A percentile compares a stretch with the other conserved stretches of the same genome.
Evolutionary conservation across 2,113 vertebrate genomes (phyloP).

Genomic region (Baryphthengus martii): DNA sequence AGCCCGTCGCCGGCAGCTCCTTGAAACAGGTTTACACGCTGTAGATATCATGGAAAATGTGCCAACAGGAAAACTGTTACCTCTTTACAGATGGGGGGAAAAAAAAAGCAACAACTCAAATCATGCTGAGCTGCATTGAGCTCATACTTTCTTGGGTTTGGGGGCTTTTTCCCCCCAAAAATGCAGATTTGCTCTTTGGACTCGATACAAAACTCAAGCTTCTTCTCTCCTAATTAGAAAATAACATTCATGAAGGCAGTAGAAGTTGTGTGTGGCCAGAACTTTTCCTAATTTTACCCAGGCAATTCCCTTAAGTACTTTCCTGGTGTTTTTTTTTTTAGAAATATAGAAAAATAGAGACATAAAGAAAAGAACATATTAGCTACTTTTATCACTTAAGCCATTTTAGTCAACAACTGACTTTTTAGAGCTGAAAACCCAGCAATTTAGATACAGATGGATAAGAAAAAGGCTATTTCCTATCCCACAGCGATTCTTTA

Average conservation of each 20-base stretch:
- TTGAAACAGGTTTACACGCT: background rate
- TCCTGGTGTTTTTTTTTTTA: background rate
- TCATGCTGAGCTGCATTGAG: background rate
- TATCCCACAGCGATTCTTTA: background rate
- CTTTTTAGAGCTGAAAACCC: slow-evolving; percentile 7
- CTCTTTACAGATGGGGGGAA: background rate
- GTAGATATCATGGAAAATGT: background rate
- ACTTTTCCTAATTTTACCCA: background rate
- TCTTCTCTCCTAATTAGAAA: background rate
- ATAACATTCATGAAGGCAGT: background rate
- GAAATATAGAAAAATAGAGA: background rate
- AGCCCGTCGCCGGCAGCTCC: background rate
- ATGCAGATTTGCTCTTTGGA: background rate
- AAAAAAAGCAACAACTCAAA: background rate
- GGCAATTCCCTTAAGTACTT: background rate
- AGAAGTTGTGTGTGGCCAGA: background rate
- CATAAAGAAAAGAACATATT: background rate
- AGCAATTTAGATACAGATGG: background rate
- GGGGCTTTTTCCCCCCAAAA: background rate
- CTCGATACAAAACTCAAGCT: background rate
- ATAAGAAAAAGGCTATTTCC: slow-evolving; percentile 27
- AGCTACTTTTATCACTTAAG: slow-evolving; percentile 10
- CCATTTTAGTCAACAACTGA: background rate
- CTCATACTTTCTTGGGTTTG: background rate
- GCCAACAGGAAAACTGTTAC: background rate